Evolutionary conservation across 92 coral and sea anemone genomes (phyloP).

Genomic region (Porites cylindrica): DNA sequence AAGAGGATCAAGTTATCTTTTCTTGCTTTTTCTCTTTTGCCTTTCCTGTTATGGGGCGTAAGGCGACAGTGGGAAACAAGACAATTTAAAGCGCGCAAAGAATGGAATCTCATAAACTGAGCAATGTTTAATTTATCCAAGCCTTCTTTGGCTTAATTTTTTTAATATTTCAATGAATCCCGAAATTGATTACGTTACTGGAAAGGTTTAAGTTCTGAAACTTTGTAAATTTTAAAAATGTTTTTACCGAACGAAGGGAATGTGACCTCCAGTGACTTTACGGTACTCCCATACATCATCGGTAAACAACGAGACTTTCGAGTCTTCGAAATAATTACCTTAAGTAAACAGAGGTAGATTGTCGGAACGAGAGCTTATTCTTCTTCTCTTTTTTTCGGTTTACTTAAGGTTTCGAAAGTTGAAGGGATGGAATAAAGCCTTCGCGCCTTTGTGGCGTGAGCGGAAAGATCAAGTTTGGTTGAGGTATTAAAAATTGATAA

Average conservation of each 20-base stretch:
- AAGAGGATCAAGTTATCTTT: not conserved
- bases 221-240: not conserved
- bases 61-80: constrained; percentile 7
- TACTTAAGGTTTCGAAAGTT: too few species aligned
- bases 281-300: too few species aligned
- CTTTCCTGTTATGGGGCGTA: not conserved
- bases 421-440: too few species aligned
- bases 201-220: not conserved
- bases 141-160: not conserved
- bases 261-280: too few species aligned
- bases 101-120: not conserved
- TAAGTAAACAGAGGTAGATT: too few species aligned
- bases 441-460: too few species aligned
- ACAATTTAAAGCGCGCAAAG: constrained; percentile 12
- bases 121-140: not conserved
- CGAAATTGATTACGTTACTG: not conserved
- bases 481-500: too few species aligned
- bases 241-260: not conserved
- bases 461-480: too few species aligned
- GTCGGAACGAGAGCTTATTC: too few species aligned
- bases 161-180: not conserved
- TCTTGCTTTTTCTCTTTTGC: not conserved
- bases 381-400: too few species aligned
- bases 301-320: too few species aligned
- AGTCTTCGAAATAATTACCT: too few species aligned